Evolutionary conservation across 2,113 vertebrate species (phyloP), one percentile per base, ranked within the genome.

Genomic region (Paracyprichromis sp.): DNA sequence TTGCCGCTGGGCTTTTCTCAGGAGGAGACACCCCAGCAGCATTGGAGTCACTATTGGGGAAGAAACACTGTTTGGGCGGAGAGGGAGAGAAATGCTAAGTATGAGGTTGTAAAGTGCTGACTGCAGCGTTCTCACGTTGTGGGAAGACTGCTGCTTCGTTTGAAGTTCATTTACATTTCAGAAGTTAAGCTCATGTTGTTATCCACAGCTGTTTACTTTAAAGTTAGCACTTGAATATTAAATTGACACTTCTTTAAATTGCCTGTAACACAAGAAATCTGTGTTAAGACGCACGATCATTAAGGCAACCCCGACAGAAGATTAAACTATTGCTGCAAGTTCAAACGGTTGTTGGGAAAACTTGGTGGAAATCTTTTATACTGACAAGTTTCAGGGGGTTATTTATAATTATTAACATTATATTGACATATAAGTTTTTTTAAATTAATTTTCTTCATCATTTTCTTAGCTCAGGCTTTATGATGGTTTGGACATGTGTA

Each of bases 101-200:
- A 26, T 19, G 83, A 90, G 69, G 43, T 5, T 63, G n/a, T 31
- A 21, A 90, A 90, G 26, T 26, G 88, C 86, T 91, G 90, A 91
- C 19, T 63, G 69, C 34, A 21, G 12, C 7, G 66, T 83, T 88
- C 34, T 87, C 21, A 80, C 34, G 12, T 6, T 54, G 79, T 87
- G 92, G 61, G 83, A 86, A 86, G 38, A 54, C 1, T 5, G 3
- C 8, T 10, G n/a, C 53, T 69, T 8, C 31, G 8, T 69, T 80
- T 80, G 40, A 80, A 76, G 82, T 82, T 86, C 8, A 84, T 90
- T 92, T 69, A 76, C 84, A 84, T 86, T 82, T 69, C 11, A 82
- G 87, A 36, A 31, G 87, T 78, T 59, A 21, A 86, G 69, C 82
- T 71, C 24, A 7, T 52, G 61, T 57, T 54, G 21, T 73, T 5